These are phyloP conservation scores for Hapalemur alaotrensis DNA, from an alignment of 2,797 vertebrate species.

Conservation along the genomic window DNA sequence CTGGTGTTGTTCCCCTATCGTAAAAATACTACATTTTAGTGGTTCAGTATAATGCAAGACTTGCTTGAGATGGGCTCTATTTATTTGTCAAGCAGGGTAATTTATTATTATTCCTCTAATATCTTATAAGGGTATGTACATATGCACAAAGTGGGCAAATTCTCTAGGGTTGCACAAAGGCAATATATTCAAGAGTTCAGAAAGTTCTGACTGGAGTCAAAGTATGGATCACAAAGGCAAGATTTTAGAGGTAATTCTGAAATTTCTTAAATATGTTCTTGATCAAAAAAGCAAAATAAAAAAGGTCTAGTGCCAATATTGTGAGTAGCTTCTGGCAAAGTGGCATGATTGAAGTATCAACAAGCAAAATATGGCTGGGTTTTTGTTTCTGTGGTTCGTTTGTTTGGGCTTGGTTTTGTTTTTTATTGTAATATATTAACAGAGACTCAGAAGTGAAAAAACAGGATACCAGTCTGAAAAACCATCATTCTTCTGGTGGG, in stretches of 20 bases:
- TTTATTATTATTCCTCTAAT: neutral
- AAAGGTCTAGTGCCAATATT: neutral
- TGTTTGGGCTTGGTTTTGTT: neutral
- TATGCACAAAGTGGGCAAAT: accelerated
- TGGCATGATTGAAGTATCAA: neutral
- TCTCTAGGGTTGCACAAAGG: neutral
- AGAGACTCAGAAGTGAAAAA: neutral
- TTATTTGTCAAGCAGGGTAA: neutral
- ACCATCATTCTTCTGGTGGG: neutral
- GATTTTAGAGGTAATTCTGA: neutral
- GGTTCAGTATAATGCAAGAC: neutral
- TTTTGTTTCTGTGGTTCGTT: neutral
- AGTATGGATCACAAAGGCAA: neutral
- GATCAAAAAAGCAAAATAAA: neutral
- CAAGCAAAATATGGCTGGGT: accelerated
- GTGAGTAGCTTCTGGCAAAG: accelerated
- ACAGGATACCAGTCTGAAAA: neutral
- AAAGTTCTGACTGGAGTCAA: neutral
- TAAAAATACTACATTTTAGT: neutral
- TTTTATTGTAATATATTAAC: neutral
- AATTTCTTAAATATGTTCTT: neutral
- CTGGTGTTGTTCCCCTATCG: neutral
- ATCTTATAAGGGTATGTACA: neutral
- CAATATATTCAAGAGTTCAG: neutral
- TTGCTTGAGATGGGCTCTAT: neutral